phyloP scores from a whole-genome alignment of 2,888 invertebrate species.

The Cantharis flavilabris region DNA sequence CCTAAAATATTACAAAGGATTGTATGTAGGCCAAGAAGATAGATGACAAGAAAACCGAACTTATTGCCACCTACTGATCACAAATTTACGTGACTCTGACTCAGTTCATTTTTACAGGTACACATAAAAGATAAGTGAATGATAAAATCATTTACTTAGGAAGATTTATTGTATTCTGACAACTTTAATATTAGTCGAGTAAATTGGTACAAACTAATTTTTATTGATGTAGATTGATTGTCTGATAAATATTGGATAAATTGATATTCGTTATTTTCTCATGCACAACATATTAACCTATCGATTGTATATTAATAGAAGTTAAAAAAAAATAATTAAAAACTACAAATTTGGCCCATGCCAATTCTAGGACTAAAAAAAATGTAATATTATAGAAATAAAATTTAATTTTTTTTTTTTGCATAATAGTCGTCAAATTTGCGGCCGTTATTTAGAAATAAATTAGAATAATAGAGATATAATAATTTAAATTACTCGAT shows the following conservation, averaged over 20 bases:
- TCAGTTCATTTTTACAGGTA: background rate
- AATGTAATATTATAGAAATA: background rate
- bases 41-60: conserved; percentile 3
- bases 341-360: background rate
- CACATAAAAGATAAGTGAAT: background rate
- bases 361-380: background rate
- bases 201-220: conserved; percentile 3
- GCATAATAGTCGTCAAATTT: background rate
- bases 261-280: background rate
- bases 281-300: background rate
- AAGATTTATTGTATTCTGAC: conserved; percentile 3
- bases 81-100: conserved; percentile 1
- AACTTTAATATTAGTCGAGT: background rate
- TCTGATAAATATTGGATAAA: background rate
- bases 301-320: background rate
- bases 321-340: background rate
- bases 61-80: conserved; percentile 1
- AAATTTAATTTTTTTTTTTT: background rate
- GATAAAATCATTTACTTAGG: background rate
- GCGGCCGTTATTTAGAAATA: background rate
- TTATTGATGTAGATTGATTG: background rate
- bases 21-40: conserved; percentile 1
- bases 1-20: conserved; percentile 1
- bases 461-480: background rate
- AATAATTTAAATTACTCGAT: background rate